phyloP scores from a whole-genome alignment of 2,113 vertebrate species.

The Phocoena sinus region DNA sequence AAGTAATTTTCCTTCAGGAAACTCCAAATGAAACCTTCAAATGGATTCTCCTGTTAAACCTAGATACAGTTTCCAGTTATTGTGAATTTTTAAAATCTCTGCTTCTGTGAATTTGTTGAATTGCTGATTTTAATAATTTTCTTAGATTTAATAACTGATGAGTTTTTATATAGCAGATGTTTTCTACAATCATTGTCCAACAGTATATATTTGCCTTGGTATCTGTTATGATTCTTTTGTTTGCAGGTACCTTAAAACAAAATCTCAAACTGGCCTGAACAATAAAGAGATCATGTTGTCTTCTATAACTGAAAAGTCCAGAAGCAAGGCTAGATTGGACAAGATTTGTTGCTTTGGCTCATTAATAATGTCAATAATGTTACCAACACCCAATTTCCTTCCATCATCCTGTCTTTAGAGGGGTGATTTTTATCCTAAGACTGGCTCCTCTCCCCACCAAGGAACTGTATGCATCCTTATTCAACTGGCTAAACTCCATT shows the following conservation, averaged over 20 bases:
- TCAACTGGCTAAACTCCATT: background rate
- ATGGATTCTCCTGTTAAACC: background rate
- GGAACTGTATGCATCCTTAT: background rate
- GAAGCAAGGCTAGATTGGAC: background rate
- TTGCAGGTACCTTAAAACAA: background rate
- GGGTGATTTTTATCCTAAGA: background rate
- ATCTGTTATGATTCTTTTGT: background rate
- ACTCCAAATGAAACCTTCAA: background rate
- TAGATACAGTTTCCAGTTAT: background rate
- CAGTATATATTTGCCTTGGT: background rate
- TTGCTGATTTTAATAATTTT: constrained; percentile 36
- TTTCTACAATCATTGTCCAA: background rate
- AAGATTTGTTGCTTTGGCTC: background rate
- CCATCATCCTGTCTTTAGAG: background rate
- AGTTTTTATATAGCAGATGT: background rate
- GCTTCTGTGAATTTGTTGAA: background rate
- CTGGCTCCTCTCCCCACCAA: background rate
- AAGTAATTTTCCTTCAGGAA: constrained; percentile 10
- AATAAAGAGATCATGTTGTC: background rate
- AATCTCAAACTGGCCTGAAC: background rate
- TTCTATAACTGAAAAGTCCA: background rate
- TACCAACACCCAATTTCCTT: background rate
- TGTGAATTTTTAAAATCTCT: background rate
- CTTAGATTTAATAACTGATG: background rate
- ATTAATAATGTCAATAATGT: background rate